A percentile compares a stretch with the other conserved stretches of the same genome.
These are phyloP conservation scores for Entomobrya proxima DNA, from an alignment of 2,888 invertebrate species.

Conservation along the genomic window DNA sequence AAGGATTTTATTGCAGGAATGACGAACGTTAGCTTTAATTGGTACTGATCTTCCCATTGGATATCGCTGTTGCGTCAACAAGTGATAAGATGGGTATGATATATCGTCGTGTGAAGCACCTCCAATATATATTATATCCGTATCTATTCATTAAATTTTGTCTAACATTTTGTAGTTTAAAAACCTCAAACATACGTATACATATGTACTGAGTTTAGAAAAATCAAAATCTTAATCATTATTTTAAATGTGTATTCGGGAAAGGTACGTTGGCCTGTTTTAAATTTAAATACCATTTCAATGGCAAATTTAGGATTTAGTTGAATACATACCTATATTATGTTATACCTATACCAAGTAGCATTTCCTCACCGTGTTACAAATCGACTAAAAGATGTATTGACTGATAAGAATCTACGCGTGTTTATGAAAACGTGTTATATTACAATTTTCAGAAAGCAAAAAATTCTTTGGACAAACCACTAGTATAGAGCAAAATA, in stretches of 20 bases:
- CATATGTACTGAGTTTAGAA: too few species aligned
- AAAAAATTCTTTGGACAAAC: too few species aligned
- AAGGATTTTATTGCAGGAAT: not conserved
- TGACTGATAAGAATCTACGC: not conserved
- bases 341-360: too few species aligned
- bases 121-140: not conserved
- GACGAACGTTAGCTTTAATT: not conserved
- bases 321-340: too few species aligned
- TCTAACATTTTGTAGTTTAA: too few species aligned
- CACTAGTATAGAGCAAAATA: too few species aligned
- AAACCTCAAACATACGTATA: too few species aligned
- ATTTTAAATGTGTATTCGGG: too few species aligned
- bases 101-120: not conserved
- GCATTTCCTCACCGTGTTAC: not conserved
- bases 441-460: not conserved
- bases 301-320: too few species aligned
- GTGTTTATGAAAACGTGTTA: not conserved
- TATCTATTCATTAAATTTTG: not conserved
- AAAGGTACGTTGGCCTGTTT: too few species aligned
- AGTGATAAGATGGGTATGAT: constrained; percentile 25
- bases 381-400: not conserved
- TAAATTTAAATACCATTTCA: too few species aligned
- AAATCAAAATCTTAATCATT: too few species aligned
- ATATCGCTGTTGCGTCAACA: constrained; percentile 27
- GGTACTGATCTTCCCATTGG: not conserved